A percentile compares a stretch with the other conserved stretches of the same genome.
These are phyloP conservation scores for Lutjanus erythropterus DNA, from an alignment of 2,113 vertebrate genomes.

Conservation along the genomic window DNA sequence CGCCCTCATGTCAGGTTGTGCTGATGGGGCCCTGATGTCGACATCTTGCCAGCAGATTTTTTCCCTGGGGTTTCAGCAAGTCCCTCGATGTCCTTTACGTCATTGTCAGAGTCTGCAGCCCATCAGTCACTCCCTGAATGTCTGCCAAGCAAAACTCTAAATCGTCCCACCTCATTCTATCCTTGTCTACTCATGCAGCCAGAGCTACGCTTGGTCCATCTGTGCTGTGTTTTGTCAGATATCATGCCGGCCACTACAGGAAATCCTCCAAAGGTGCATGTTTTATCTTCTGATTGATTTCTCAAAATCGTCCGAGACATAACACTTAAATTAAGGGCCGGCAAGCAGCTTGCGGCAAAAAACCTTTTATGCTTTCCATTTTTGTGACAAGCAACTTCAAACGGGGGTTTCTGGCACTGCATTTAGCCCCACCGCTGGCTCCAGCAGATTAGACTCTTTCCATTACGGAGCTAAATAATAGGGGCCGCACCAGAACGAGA, in stretches of 20 bases:
- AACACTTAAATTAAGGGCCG: slow-evolving; percentile 25
- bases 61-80: slow-evolving; percentile 27
- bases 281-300: slow-evolving; percentile 49
- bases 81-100: slow-evolving; percentile 64
- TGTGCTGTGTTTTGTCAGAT: slow-evolving; percentile 39
- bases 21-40: slow-evolving; percentile 43
- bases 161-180: slow-evolving; percentile 44
- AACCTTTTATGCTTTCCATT: slow-evolving; percentile 54
- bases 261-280: slow-evolving; percentile 23
- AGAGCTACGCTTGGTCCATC: slow-evolving; percentile 23
- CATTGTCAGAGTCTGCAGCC: slow-evolving; percentile 58
- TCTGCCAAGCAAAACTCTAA: slow-evolving; percentile 62
- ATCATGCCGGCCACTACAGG: not conserved
- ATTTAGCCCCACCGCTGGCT: slow-evolving; percentile 54
- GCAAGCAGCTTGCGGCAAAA: slow-evolving; percentile 31
- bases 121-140: slow-evolving; percentile 61
- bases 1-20: slow-evolving; percentile 47
- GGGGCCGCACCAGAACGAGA: slow-evolving; percentile 60
- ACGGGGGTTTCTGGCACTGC: slow-evolving; percentile 52
- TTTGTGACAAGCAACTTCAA: slow-evolving; percentile 64
- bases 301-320: slow-evolving; percentile 14
- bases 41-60: slow-evolving; percentile 32
- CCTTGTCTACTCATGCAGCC: slow-evolving; percentile 26
- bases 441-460: slow-evolving; percentile 74
- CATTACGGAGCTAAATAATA: slow-evolving; percentile 77